Percentiles rank a stretch among this genome's conserved stretches.
Evolutionary conservation across 2,797 vertebrate species (phyloP).

Genomic region (Agapornis canus): DNA sequence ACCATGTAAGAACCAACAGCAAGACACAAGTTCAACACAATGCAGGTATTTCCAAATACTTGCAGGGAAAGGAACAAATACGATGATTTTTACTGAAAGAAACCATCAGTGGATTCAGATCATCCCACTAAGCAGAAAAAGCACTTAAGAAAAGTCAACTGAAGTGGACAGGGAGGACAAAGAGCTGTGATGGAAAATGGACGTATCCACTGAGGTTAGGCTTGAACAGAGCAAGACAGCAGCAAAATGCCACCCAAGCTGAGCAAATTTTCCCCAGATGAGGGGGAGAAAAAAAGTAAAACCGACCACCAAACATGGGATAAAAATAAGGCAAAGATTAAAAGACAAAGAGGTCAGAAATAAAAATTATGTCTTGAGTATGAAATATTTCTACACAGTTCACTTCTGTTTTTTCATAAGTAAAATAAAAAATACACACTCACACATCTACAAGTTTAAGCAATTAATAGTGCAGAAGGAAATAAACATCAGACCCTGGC

Average conservation of each 20-base stretch:
- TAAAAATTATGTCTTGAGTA: neutral
- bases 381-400: neutral
- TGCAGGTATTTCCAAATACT: neutral
- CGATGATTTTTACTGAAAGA: neutral
- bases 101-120: neutral
- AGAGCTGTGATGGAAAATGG: fast-evolving
- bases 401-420: neutral
- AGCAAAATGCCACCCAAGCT: neutral
- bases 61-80: neutral
- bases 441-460: neutral
- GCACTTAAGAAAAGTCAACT: neutral
- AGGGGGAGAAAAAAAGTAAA: neutral
- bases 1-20: neutral
- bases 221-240: neutral
- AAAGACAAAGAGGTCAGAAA: neutral
- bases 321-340: neutral
- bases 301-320: fast-evolving
- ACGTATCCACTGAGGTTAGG: neutral
- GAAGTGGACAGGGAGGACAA: neutral
- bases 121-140: neutral
- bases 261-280: neutral
- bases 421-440: neutral
- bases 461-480: neutral
- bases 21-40: neutral
- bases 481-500: neutral